Evolutionary conservation across 37 sponge, comb jelly and placozoan species (phyloP).

Genomic region (Halisarca cf. caerulea): DNA sequence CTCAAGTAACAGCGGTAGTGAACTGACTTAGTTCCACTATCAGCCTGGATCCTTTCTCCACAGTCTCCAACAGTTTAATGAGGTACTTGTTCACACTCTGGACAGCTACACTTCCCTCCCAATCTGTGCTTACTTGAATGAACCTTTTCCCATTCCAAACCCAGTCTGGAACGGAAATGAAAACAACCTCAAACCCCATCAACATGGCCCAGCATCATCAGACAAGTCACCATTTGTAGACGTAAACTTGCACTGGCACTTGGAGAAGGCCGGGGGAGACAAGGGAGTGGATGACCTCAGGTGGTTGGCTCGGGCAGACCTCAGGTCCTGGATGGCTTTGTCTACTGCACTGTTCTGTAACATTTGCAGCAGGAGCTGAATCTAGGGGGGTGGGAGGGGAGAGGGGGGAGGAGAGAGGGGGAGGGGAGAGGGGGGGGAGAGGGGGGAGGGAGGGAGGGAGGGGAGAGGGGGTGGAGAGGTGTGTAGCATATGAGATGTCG

Average conservation of each 20-base stretch:
- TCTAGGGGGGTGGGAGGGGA: conserved; percentile 12
- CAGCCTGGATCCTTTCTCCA: conserved; percentile 48
- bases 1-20: too few species aligned
- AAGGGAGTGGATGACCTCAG: background rate
- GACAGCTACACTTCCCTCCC: conserved; percentile 42
- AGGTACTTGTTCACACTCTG: conserved; percentile 42
- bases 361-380: conserved; percentile 54
- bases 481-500: too few species aligned
- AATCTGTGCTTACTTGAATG: conserved; percentile 65
- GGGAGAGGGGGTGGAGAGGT: too few species aligned
- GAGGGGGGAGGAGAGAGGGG: too few species aligned
- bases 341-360: conserved; percentile 45
- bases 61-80: conserved; percentile 41
- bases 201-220: too few species aligned
- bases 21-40: conserved; percentile 67
- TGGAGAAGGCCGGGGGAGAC: background rate
- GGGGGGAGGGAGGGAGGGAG: too few species aligned
- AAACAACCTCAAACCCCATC: background rate
- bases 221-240: conserved; percentile 1
- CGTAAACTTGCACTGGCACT: conserved; percentile 22
- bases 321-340: conserved; percentile 52
- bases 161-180: conserved; percentile 55
- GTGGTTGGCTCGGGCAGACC: conserved; percentile 32
- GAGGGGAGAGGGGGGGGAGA: too few species aligned
- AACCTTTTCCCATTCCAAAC: conserved; percentile 66